phyloP scores from a whole-genome alignment of 2,797 vertebrate genomes.

The Denticeps clupeoides region DNA sequence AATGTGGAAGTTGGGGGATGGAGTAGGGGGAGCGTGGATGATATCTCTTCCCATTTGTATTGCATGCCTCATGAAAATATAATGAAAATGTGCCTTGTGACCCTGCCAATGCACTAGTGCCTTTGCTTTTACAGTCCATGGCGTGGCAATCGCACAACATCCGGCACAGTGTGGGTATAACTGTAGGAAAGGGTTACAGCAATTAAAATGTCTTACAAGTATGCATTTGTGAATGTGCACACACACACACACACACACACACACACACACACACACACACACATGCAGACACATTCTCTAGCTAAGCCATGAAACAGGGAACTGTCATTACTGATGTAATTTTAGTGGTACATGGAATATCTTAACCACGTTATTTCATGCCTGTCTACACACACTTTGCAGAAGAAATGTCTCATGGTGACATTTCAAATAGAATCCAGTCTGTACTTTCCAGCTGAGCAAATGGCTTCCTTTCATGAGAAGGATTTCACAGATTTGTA shows the following conservation, averaged over 20 bases:
- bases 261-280: no score
- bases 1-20: conserved; percentile 4
- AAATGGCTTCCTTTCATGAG: conserved; percentile 23
- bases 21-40: background rate
- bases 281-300: conserved; percentile 17
- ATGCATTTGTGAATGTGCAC: no score
- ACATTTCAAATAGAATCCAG: conserved; percentile 39
- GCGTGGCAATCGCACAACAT: no score
- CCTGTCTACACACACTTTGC: conserved; percentile 38
- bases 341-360: conserved; percentile 47
- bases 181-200: conserved; percentile 13
- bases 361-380: conserved; percentile 52
- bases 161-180: no score
- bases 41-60: conserved; percentile 32
- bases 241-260: no score
- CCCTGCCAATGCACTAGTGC: conserved; percentile 15
- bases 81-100: conserved; percentile 45
- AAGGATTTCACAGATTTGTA: background rate
- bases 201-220: conserved; percentile 26
- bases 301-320: conserved; percentile 32
- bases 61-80: conserved; percentile 61
- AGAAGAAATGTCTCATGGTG: conserved; percentile 35
- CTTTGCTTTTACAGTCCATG: conserved; percentile 1
- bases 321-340: conserved; percentile 43
- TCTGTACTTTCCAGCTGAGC: conserved; percentile 37